Evolutionary conservation across 2,797 vertebrate species (phyloP).

Genomic region (Phylloscopus collybita): DNA sequence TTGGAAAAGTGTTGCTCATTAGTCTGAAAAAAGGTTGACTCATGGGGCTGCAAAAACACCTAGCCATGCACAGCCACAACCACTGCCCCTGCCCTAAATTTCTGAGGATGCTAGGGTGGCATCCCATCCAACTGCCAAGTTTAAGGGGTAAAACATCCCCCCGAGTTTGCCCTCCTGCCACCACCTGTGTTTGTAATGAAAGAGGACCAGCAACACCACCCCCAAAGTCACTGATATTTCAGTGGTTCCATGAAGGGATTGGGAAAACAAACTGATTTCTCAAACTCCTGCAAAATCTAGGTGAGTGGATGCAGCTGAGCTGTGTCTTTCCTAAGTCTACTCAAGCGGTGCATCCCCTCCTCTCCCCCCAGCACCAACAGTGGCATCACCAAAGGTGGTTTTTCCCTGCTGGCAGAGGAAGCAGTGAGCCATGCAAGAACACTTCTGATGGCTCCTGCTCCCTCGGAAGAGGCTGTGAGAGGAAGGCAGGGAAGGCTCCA

Average conservation of each 20-base stretch:
- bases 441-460: background rate
- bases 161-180: background rate
- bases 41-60: background rate
- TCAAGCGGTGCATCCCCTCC: background rate
- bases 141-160: background rate
- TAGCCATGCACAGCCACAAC: background rate
- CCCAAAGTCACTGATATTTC: background rate
- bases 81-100: background rate
- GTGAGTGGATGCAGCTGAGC: rapidly evolving
- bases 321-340: background rate
- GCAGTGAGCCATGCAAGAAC: background rate
- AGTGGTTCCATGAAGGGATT: background rate
- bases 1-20: background rate
- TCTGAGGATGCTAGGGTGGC: background rate
- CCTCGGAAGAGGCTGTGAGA: rapidly evolving
- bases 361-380: background rate
- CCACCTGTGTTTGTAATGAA: background rate
- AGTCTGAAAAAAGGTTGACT: background rate
- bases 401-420: background rate
- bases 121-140: rapidly evolving
- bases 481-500: background rate
- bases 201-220: background rate
- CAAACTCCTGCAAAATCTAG: background rate
- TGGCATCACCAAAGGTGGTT: rapidly evolving
- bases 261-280: background rate